Evolutionary conservation across 2,888 invertebrate species (phyloP), one percentile per base, ranked within the genome.

Genomic region (Clunio marinus): DNA sequence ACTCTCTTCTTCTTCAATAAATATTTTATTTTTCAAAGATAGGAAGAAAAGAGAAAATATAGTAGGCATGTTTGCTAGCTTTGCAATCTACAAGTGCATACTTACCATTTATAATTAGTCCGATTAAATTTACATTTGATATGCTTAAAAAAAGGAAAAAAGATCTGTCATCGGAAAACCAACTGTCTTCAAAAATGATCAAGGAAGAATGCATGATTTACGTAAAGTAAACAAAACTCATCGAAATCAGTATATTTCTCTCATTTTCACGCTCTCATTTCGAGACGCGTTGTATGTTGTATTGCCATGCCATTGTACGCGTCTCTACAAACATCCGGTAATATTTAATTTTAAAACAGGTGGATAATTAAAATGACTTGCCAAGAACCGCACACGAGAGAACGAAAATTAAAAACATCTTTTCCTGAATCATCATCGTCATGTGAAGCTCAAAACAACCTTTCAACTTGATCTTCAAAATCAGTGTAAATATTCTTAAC

Each of bases 261-360:
- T n/a, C n/a, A n/a, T n/a, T n/a, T n/a, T n/a, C n/a, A n/a, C n/a
- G n/a, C n/a, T n/a, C n/a, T n/a, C n/a, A n/a, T 32, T 8, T 32
- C 35, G 13, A 32, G 35, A 8, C 13, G 35, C 35, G 35, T 22
- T 22, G 17, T 22, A 55, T 7, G 55, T 4, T 55, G 55, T 10
- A n/a, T n/a, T 20, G n/a, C 4, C 4, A 5, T 45, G 3, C 45
- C 13, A 7, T 13, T 5, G 25, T 3, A 13, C 4, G 51, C 17
- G 20, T 51, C 51, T 57, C 27, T 22, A 27, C 22, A 57, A 57
- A 57, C 51, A 66, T 66, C 66, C 66, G 66, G 66, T 55, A 28
- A 66, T 35, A 66, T 66, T 66, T 66, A 63, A 45, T 45, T 13
- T 55, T 45, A 45, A 66, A 66, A 66, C 66, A 66, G 66, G 66